Percentiles rank a stretch among this genome's conserved stretches.
phyloP scores from a whole-genome alignment of 2,797 vertebrate genomes.

The Xiphorhynchus erythropygius region DNA sequence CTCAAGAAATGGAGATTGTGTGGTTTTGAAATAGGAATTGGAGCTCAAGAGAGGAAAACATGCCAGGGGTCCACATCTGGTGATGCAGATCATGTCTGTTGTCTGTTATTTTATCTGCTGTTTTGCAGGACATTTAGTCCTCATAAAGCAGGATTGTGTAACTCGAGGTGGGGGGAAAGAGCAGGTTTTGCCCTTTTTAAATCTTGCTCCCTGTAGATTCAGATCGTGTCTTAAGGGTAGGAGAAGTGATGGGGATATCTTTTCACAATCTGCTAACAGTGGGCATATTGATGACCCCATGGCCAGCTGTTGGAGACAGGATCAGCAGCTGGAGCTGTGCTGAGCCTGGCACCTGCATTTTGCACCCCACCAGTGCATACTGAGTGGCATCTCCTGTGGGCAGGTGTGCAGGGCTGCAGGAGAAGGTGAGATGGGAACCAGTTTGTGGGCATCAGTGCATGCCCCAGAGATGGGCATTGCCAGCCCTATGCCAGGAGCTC shows the following conservation, averaged over 20 bases:
- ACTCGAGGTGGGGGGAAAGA: not conserved
- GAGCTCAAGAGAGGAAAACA: not conserved
- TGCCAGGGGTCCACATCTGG: conserved; percentile 41
- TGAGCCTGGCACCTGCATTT: not conserved
- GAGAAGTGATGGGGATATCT: not conserved
- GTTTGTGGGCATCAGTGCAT: rapidly evolving
- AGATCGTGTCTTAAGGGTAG: not conserved
- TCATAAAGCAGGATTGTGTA: not conserved
- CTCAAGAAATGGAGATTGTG: not conserved
- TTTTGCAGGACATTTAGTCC: conserved; percentile 14
- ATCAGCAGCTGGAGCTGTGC: not conserved
- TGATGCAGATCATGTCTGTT: not conserved
- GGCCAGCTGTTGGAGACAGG: not conserved
- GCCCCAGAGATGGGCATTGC: not conserved
- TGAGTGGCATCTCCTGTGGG: not conserved
- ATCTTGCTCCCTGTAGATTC: not conserved
- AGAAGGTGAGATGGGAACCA: not conserved
- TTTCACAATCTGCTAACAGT: not conserved
- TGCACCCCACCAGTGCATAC: rapidly evolving
- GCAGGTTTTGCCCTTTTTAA: not conserved
- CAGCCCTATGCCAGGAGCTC: not conserved
- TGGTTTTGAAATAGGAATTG: not conserved
- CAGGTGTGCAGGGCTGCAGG: not conserved
- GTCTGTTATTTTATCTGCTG: conserved; percentile 7
- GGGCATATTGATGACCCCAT: not conserved